These are phyloP conservation scores for Picus viridis DNA, from an alignment of 2,797 vertebrate genomes.

Conservation along the genomic window DNA sequence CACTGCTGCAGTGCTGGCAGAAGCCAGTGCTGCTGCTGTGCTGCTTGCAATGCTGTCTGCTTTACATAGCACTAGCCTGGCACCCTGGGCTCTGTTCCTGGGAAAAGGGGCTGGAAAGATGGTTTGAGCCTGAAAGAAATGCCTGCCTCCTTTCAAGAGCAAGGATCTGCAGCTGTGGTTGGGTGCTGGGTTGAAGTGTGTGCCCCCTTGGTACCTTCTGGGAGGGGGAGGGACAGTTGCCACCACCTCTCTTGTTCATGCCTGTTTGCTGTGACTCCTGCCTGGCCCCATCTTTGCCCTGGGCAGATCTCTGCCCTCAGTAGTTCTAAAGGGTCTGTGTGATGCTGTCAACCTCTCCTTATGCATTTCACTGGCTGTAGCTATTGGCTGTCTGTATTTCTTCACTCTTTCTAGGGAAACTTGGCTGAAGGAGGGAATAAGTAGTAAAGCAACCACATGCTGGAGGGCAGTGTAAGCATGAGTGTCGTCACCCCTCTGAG, in stretches of 20 bases:
- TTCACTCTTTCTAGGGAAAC: neutral
- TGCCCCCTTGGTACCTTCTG: neutral
- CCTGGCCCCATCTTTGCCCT: neutral
- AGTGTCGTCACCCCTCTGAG: neutral
- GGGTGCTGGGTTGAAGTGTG: neutral
- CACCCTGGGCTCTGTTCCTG: neutral
- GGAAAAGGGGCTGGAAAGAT: neutral
- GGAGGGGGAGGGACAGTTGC: neutral
- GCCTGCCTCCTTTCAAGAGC: constrained; percentile 45
- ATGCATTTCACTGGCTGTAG: neutral
- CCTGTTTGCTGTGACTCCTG: neutral
- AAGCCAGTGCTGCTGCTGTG: constrained; percentile 3
- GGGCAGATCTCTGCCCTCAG: neutral
- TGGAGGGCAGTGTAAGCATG: constrained; percentile 15
- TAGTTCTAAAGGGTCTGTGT: neutral
- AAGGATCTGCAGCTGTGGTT: neutral
- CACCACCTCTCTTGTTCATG: neutral
- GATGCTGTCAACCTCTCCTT: neutral
- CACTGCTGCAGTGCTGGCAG: neutral
- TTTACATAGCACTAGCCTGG: constrained; percentile 58
- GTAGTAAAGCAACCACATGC: neutral
- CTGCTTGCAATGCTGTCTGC: constrained; percentile 23
- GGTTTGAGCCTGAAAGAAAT: constrained; percentile 4
- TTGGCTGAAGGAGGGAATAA: neutral
- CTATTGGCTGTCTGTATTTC: neutral